phyloP scores from a whole-genome alignment of 2,113 vertebrate species.

The Heterochromis multidens region DNA sequence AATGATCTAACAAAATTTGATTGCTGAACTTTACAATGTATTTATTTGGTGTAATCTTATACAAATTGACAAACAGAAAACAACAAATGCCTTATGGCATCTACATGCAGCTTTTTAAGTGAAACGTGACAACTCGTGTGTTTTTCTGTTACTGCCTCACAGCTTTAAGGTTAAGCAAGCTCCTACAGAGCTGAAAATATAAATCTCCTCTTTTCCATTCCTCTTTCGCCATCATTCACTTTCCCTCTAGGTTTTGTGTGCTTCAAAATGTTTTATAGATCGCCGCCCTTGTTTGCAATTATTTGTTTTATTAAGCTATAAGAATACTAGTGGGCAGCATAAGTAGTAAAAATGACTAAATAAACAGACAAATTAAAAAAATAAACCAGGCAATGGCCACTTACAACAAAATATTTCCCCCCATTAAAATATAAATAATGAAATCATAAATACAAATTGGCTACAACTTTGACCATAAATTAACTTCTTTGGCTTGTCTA shows the following conservation, averaged over 20 bases:
- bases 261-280: neutral
- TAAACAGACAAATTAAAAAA: neutral
- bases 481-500: neutral
- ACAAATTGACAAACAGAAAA: neutral
- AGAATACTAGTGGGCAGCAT: neutral
- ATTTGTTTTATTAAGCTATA: neutral
- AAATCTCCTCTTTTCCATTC: neutral
- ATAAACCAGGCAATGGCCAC: neutral
- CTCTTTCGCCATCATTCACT: neutral
- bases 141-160: neutral
- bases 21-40: neutral
- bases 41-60: neutral
- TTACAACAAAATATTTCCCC: neutral
- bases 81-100: neutral
- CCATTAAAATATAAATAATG: neutral
- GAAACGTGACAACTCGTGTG: neutral
- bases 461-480: neutral
- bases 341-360: neutral
- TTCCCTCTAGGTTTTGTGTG: neutral
- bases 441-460: neutral
- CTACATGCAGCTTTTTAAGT: neutral
- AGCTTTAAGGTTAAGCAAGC: neutral
- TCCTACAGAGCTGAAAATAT: neutral
- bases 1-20: neutral
- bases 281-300: neutral